Evolutionary conservation across 2,797 vertebrate genomes (phyloP).

Genomic region (Acrossocheilus fasciatus): DNA sequence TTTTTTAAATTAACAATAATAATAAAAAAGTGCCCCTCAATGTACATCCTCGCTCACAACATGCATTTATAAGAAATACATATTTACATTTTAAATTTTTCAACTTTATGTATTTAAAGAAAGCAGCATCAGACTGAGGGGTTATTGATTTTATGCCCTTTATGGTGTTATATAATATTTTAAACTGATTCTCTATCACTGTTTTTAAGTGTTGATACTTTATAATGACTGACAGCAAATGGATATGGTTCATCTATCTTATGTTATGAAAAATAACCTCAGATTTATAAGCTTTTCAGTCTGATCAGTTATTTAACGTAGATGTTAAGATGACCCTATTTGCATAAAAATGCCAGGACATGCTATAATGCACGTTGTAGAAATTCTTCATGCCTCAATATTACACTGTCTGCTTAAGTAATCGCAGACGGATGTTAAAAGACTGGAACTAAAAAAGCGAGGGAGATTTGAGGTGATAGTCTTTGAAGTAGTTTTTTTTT

Average conservation of each 20-base stretch:
- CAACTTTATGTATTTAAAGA: conserved; percentile 5
- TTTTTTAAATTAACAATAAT: background rate
- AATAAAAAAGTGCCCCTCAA: background rate
- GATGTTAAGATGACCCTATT: background rate
- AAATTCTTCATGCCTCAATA: background rate
- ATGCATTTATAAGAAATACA: background rate
- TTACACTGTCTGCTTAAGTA: conserved; percentile 23
- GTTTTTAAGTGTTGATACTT: background rate
- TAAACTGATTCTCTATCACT: background rate
- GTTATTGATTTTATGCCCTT: background rate
- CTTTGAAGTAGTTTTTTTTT: conserved; percentile 55
- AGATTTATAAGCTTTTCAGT: background rate
- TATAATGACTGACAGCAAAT: background rate
- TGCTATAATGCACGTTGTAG: conserved; percentile 27
- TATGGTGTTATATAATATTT: background rate
- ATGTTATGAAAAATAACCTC: conserved; percentile 1
- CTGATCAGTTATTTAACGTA: background rate
- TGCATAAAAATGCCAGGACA: conserved; percentile 11
- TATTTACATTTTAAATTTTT: background rate
- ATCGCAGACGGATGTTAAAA: conserved; percentile 45
- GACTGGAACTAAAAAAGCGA: conserved; percentile 44
- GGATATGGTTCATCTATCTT: conserved; percentile 13
- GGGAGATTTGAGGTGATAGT: conserved; percentile 50
- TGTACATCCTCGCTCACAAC: background rate
- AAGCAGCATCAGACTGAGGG: too few species aligned